phyloP scores from a whole-genome alignment of 2,113 vertebrate genomes.

The Rissa tridactyla region DNA sequence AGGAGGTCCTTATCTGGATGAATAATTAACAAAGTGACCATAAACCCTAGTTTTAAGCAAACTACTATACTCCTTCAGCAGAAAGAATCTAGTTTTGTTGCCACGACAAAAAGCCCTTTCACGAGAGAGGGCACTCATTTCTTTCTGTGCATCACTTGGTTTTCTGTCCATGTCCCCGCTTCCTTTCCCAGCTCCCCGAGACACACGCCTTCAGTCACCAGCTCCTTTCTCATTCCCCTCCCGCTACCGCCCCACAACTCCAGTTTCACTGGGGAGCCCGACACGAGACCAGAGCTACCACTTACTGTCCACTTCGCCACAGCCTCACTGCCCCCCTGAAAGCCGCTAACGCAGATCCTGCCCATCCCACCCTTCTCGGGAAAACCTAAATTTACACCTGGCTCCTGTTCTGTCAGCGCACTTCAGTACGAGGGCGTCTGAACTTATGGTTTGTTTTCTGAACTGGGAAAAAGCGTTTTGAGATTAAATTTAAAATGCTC shows the following conservation, averaged over 20 bases:
- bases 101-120: slow-evolving; percentile 21
- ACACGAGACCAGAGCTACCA: not conserved
- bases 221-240: not conserved
- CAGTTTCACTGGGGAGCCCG: not conserved
- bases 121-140: not conserved
- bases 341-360: not conserved
- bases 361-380: not conserved
- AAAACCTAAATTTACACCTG: not conserved
- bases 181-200: not conserved
- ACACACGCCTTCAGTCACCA: not conserved
- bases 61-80: not conserved
- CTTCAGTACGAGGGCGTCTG: not conserved
- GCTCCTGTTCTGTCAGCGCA: not conserved
- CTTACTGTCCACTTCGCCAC: not conserved
- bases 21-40: slow-evolving; percentile 10
- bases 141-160: slow-evolving; percentile 14
- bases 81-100: slow-evolving; percentile 40
- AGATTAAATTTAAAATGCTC: not conserved
- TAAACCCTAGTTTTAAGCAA: slow-evolving; percentile 8
- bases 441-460: not conserved
- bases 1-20: not conserved
- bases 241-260: not conserved
- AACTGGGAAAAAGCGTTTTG: not conserved
- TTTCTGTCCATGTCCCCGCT: slow-evolving; percentile 24
- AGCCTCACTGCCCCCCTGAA: not conserved